phyloP scores from a whole-genome alignment of 2,113 vertebrate genomes.

The Ifrita kowaldi region DNA sequence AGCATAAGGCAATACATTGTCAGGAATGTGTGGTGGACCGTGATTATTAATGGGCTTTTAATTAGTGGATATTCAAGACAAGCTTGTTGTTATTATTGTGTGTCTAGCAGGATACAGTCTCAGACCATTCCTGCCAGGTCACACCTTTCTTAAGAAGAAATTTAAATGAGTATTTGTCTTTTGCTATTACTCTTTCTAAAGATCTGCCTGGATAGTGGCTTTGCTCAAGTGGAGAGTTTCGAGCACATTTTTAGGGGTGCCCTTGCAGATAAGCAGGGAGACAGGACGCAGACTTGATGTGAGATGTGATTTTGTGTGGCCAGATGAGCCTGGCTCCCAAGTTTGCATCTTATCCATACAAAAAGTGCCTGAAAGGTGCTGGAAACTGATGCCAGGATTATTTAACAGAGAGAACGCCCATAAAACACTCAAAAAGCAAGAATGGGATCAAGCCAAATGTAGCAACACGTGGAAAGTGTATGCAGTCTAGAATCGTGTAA shows the following conservation, averaged over 20 bases:
- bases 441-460: neutral
- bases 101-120: neutral
- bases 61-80: neutral
- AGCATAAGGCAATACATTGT: conserved; percentile 2
- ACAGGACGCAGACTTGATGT: neutral
- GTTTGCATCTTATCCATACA: neutral
- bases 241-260: neutral
- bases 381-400: neutral
- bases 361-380: neutral
- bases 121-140: neutral
- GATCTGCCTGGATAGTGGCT: neutral
- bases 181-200: neutral
- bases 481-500: neutral
- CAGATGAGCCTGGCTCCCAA: neutral
- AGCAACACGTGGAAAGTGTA: neutral
- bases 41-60: neutral
- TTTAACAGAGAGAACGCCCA: neutral
- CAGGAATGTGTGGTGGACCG: neutral
- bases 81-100: neutral
- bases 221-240: neutral
- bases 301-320: neutral
- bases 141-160: neutral
- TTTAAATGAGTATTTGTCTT: neutral
- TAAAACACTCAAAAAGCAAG: neutral
- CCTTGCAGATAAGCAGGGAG: neutral